A percentile compares a stretch with the other conserved stretches of the same genome.
Conservation (phyloP, 1,140 invertebrate species). For the Phortica variegata region DNA sequence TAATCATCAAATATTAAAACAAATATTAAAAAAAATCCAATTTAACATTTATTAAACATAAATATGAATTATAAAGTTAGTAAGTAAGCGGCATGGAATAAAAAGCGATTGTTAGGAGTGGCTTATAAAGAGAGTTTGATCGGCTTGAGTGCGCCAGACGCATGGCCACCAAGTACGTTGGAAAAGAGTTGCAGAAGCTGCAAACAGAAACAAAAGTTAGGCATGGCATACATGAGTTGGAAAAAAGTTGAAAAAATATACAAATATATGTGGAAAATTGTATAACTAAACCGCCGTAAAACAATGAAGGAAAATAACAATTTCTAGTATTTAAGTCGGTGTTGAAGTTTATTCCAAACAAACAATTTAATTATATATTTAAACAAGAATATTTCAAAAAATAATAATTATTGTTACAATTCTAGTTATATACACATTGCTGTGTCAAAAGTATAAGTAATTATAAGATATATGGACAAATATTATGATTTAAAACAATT, state of each 20-base stretch:
- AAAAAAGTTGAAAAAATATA: constrained; percentile 14
- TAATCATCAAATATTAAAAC: too few relatives aligned
- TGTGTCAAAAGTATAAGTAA: constrained; percentile 18
- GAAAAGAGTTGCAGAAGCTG: too few relatives aligned
- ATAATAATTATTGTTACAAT: constrained; percentile 43
- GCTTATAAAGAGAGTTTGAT: constrained; percentile 12
- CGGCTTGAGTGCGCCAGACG: constrained; percentile 40
- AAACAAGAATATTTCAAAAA: constrained; percentile 17
- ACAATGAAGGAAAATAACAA: too few relatives aligned
- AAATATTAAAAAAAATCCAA: too few relatives aligned
- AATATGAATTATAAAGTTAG: too few relatives aligned
- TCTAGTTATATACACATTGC: constrained; percentile 39
- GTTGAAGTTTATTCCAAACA: constrained; percentile 44
- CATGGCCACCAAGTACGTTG: too few relatives aligned
- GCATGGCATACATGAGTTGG: constrained; percentile 5
- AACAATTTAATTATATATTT: constrained; percentile 26
- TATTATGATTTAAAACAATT: constrained; percentile 28
- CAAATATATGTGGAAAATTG: too few relatives aligned
- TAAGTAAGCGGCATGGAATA: too few relatives aligned
- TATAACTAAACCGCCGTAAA: constrained; percentile 15
- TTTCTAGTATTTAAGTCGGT: constrained; percentile 39
- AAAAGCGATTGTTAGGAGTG: constrained; percentile 17
- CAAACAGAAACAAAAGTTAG: too few relatives aligned
- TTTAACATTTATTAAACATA: too few relatives aligned
- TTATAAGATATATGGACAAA: constrained; percentile 47